A percentile compares a stretch with the other conserved stretches of the same genome.
phyloP scores from a whole-genome alignment of 1,140 invertebrate species.

The Leptopilina boulardi region DNA sequence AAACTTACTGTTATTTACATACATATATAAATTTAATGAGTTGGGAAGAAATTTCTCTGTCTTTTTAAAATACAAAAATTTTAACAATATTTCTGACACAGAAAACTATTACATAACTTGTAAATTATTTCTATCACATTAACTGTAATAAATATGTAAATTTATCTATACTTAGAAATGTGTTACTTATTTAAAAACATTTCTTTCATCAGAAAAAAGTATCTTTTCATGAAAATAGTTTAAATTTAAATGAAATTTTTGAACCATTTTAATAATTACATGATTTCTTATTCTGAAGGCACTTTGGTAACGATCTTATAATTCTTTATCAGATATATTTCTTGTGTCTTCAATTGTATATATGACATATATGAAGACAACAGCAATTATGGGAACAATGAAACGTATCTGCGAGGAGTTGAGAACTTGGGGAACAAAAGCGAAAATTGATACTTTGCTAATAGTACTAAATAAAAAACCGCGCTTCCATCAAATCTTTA shows the following conservation, averaged over 20 bases:
- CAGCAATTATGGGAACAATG: slow-evolving; percentile 60
- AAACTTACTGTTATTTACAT: too few species aligned
- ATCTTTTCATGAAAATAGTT: neutral
- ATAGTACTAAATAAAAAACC: neutral
- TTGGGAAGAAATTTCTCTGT: neutral
- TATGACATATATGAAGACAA: slow-evolving; percentile 58
- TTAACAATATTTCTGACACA: too few species aligned
- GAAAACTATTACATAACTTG: too few species aligned
- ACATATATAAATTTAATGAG: neutral
- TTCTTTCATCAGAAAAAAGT: neutral
- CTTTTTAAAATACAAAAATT: too few species aligned
- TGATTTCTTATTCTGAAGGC: neutral
- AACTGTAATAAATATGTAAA: too few species aligned
- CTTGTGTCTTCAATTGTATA: slow-evolving; percentile 56
- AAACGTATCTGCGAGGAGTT: slow-evolving; percentile 56
- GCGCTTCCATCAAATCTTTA: neutral
- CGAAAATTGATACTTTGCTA: slow-evolving; percentile 31
- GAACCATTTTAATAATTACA: neutral
- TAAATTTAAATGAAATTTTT: neutral
- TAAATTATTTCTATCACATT: too few species aligned
- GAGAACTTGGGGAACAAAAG: slow-evolving; percentile 52
- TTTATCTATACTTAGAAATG: too few species aligned
- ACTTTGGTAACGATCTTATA: neutral
- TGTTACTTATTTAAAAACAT: too few species aligned
- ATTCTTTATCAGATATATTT: slow-evolving; percentile 53